Evolutionary conservation across 2,888 invertebrate genomes (phyloP).

Genomic region (Drosophila ustulata): DNA sequence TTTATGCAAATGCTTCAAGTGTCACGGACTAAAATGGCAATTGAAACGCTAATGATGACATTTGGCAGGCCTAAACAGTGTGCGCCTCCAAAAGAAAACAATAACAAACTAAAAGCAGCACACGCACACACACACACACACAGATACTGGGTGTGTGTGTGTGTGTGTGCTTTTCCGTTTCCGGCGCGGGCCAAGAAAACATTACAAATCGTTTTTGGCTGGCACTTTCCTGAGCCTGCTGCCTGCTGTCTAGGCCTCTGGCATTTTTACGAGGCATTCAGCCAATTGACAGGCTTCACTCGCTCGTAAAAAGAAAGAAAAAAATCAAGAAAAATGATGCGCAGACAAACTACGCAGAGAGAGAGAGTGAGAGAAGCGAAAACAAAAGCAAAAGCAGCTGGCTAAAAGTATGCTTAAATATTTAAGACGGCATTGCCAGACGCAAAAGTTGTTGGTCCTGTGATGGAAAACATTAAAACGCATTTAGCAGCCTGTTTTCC

Average conservation of each 20-base stretch:
- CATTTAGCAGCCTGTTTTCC: slow-evolving; percentile 71
- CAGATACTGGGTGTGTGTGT: too few species aligned
- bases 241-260: slow-evolving; percentile 65
- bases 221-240: slow-evolving; percentile 33
- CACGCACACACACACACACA: slow-evolving; percentile 33
- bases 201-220: slow-evolving; percentile 80
- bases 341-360: slow-evolving; percentile 63
- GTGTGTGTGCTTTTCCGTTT: slow-evolving; percentile 72
- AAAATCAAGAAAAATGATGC: slow-evolving; percentile 78
- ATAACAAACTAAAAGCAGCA: slow-evolving; percentile 74
- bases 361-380: slow-evolving; percentile 15
- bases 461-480: slow-evolving; percentile 72
- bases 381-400: slow-evolving; percentile 34
- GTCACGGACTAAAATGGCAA: slow-evolving; percentile 80
- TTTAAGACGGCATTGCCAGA: slow-evolving; percentile 64
- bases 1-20: slow-evolving; percentile 76
- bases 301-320: slow-evolving; percentile 67
- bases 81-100: slow-evolving; percentile 52
- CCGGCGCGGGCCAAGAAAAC: slow-evolving; percentile 72
- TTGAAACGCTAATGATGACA: slow-evolving; percentile 82
- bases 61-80: slow-evolving; percentile 76
- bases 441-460: slow-evolving; percentile 36
- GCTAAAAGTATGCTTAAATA: slow-evolving; percentile 75
- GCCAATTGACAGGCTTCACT: slow-evolving; percentile 81
- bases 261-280: slow-evolving; percentile 81